Percentiles rank a stretch among this genome's conserved stretches.
These are phyloP conservation scores for Pyxicephalus adspersus DNA, from an alignment of 2,113 vertebrate genomes.

Conservation along the genomic window DNA sequence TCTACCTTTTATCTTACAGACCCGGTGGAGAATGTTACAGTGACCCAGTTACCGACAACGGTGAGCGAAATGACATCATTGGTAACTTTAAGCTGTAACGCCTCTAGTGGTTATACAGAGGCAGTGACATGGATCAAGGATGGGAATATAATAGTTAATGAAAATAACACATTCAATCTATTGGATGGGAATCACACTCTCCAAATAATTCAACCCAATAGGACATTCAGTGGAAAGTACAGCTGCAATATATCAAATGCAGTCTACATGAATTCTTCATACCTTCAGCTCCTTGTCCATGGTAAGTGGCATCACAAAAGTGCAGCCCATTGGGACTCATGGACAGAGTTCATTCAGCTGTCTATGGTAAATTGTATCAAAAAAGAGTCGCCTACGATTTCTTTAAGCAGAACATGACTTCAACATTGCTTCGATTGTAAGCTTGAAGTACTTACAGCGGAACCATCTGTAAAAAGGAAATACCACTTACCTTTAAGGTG, in stretches of 20 bases:
- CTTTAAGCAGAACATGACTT: too few species aligned
- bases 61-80: background rate
- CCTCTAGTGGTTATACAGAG: background rate
- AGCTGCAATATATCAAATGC: conserved; percentile 34
- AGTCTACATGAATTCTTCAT: background rate
- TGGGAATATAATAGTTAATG: background rate
- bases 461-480: too few species aligned
- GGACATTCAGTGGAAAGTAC: conserved; percentile 13
- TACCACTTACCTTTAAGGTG: too few species aligned
- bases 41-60: background rate
- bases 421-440: too few species aligned
- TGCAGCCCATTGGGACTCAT: too few species aligned
- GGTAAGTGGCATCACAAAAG: background rate
- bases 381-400: too few species aligned
- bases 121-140: background rate
- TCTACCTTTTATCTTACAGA: background rate
- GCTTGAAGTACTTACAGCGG: too few species aligned
- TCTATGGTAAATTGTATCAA: too few species aligned
- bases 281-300: background rate
- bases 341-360: too few species aligned
- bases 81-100: conserved; percentile 14
- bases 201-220: conserved; percentile 7
- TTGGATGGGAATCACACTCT: conserved; percentile 10
- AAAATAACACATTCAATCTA: background rate
- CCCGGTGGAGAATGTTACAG: background rate